These are phyloP conservation scores for Drosophila insularis DNA, from an alignment of 1,140 invertebrate genomes.

Conservation along the genomic window DNA sequence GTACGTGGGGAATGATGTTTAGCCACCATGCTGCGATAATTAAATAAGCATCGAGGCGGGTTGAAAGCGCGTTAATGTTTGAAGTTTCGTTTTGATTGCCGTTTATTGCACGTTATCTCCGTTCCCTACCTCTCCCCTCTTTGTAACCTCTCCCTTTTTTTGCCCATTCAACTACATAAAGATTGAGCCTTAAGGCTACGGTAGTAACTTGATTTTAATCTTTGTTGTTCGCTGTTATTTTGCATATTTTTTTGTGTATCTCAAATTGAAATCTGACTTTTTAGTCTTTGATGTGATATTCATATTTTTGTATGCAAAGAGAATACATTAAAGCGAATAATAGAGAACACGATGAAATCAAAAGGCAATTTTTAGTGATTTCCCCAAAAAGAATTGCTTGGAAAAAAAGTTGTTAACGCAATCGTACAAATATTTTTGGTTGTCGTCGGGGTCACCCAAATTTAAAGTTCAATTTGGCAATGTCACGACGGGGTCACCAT, in stretches of 20 bases:
- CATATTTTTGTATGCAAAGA: slow-evolving; percentile 11
- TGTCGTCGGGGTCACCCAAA: no score
- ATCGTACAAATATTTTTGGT: no score
- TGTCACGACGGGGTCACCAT: no score
- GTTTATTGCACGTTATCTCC: slow-evolving; percentile 42
- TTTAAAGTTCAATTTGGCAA: no score
- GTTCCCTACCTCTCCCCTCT: slow-evolving; percentile 17
- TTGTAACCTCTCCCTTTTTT: not conserved
- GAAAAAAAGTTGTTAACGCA: no score
- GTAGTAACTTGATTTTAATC: slow-evolving; percentile 39
- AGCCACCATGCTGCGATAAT: slow-evolving; percentile 76
- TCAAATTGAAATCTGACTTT: slow-evolving; percentile 60
- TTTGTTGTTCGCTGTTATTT: slow-evolving; percentile 17
- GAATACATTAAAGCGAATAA: not conserved
- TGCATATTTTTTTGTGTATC: slow-evolving; percentile 58
- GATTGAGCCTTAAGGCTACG: not conserved
- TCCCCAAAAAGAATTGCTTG: no score
- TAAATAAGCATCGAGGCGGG: slow-evolving; percentile 70
- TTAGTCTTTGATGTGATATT: slow-evolving; percentile 19
- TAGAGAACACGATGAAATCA: not conserved
- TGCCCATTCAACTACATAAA: no score
- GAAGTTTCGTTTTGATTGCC: slow-evolving; percentile 65
- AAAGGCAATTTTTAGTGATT: no score
- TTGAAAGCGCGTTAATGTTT: slow-evolving; percentile 52
- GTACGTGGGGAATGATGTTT: slow-evolving; percentile 25